phyloP scores from a whole-genome alignment of 2,888 invertebrate genomes.

The Drosophila fungiperda region DNA sequence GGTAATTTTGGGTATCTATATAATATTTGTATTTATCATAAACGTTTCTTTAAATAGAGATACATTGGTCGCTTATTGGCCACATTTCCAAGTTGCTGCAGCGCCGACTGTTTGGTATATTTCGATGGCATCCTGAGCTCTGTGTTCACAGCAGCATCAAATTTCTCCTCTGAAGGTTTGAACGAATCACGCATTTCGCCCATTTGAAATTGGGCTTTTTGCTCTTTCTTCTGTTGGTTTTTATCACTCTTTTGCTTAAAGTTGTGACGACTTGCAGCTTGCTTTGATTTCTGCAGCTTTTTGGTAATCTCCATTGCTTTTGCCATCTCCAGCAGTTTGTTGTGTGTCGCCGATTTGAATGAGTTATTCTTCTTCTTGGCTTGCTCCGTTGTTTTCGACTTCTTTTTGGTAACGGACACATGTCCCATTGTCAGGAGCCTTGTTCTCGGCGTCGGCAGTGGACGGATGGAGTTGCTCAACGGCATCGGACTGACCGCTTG shows the following conservation, averaged over 20 bases:
- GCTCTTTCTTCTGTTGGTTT: not conserved
- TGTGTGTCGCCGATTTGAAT: not conserved
- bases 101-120: conserved; percentile 49
- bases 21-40: not conserved
- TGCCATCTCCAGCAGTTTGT: not conserved
- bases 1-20: not conserved
- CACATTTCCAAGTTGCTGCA: conserved; percentile 31
- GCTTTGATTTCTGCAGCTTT: not conserved
- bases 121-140: conserved; percentile 24
- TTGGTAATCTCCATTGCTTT: not conserved
- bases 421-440: not conserved
- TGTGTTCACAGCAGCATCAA: not conserved
- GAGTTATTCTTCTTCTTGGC: not conserved
- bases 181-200: conserved; percentile 29
- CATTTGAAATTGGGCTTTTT: not conserved
- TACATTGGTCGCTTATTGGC: conserved; percentile 8
- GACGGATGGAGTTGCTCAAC: not conserved
- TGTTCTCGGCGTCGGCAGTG: not conserved
- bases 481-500: conserved; percentile 30
- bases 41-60: not conserved
- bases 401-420: not conserved
- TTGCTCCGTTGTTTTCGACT: not conserved
- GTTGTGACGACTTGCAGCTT: not conserved
- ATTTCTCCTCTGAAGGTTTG: not conserved
- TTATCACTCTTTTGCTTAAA: not conserved